Evolutionary conservation across 2,113 vertebrate genomes (phyloP).

Genomic region (Percopsis transmontana): DNA sequence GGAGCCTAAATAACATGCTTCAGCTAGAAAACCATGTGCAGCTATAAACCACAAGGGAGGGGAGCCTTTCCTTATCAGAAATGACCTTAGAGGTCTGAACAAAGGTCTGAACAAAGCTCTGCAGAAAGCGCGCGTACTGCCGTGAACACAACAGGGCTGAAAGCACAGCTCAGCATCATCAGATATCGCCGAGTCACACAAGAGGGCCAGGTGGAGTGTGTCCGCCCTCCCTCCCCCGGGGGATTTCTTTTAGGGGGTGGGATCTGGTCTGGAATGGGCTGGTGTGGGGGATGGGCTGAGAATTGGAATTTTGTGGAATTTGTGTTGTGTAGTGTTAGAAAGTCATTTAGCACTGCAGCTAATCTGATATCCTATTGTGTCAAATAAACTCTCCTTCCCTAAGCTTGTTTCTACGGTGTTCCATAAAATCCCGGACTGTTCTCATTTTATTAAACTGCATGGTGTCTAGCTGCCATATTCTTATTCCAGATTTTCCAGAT

Average conservation of each 20-base stretch:
- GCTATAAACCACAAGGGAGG: neutral
- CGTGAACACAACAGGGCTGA: neutral
- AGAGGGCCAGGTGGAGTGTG: neutral
- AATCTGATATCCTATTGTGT: slow-evolving; percentile 17
- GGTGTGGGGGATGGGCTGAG: neutral
- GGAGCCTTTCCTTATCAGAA: slow-evolving; percentile 34
- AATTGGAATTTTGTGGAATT: neutral
- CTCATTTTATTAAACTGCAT: neutral
- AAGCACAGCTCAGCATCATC: neutral
- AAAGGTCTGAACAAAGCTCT: slow-evolving; percentile 21
- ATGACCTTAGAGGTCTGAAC: slow-evolving; percentile 26
- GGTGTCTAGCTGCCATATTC: slow-evolving; percentile 8
- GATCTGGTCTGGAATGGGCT: neutral
- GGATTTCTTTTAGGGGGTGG: neutral
- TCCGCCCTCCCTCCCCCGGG: neutral
- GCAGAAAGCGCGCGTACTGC: neutral
- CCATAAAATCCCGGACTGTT: slow-evolving; percentile 19
- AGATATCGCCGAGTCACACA: neutral
- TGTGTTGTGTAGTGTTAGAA: neutral
- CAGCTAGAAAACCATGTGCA: neutral
- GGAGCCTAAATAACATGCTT: neutral
- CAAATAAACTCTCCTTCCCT: slow-evolving; percentile 13
- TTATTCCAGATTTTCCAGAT: neutral
- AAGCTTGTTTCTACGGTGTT: slow-evolving; percentile 17
- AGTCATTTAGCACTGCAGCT: neutral